These are phyloP conservation scores for Saccopteryx bilineata DNA, from an alignment of 2,113 vertebrate species.

Conservation along the genomic window DNA sequence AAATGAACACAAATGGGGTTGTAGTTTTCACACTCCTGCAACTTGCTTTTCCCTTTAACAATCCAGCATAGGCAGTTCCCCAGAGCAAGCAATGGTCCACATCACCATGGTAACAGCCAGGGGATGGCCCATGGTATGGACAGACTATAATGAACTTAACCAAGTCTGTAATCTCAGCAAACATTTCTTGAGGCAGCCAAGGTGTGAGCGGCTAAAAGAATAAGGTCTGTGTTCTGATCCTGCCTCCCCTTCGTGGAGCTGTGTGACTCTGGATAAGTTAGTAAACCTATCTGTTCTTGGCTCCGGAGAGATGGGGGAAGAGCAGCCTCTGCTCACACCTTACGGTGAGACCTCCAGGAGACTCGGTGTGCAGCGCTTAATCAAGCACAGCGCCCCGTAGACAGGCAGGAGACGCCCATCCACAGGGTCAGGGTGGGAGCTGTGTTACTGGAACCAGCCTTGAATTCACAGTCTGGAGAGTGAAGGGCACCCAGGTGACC, in stretches of 20 bases:
- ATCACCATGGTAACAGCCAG: background rate
- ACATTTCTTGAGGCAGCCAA: background rate
- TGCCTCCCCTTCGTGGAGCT: background rate
- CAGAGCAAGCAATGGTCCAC: background rate
- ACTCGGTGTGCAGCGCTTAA: background rate
- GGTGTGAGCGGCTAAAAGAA: background rate
- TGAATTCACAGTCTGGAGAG: background rate
- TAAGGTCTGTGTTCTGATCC: background rate
- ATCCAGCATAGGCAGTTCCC: background rate
- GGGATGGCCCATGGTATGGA: rapidly evolving
- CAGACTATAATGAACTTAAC: background rate
- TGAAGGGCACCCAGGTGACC: background rate
- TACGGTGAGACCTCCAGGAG: background rate
- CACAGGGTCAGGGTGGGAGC: rapidly evolving
- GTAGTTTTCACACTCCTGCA: background rate
- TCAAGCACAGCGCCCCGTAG: rapidly evolving
- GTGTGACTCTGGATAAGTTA: background rate
- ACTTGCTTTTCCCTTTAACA: background rate
- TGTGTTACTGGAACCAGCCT: background rate
- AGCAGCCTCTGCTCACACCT: background rate
- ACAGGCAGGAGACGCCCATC: background rate
- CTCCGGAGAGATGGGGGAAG: background rate
- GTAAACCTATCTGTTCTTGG: background rate
- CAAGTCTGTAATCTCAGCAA: background rate
- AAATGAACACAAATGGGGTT: background rate